Percentiles rank a stretch among this genome's conserved stretches.
These are phyloP conservation scores for Quadroppia sp. DNA, from an alignment of 2,888 invertebrate species.

Conservation along the genomic window DNA sequence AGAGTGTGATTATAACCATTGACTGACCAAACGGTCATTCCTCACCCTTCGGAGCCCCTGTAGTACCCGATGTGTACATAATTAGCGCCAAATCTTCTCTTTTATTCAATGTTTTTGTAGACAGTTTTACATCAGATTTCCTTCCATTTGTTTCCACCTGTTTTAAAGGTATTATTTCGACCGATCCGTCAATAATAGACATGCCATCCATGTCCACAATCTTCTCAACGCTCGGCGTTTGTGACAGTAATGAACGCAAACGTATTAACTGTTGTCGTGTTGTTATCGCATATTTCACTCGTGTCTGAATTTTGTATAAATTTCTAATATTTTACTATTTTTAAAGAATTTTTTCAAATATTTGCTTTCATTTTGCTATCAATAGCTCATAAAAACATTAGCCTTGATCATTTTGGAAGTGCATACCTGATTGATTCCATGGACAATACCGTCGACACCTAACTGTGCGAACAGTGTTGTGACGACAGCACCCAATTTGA, in stretches of 20 bases:
- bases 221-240: slow-evolving; percentile 51
- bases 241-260: slow-evolving; percentile 60
- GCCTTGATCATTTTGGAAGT: neutral
- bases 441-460: slow-evolving; percentile 76
- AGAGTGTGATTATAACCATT: no score
- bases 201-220: slow-evolving; percentile 72
- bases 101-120: neutral
- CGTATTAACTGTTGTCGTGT: slow-evolving; percentile 85
- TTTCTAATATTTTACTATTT: no score
- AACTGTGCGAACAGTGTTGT: slow-evolving; percentile 96
- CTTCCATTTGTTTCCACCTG: neutral
- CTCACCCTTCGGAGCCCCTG: slow-evolving; percentile 52
- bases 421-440: slow-evolving; percentile 66
- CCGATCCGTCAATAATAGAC: slow-evolving; percentile 80
- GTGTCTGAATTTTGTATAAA: no score
- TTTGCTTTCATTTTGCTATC: no score
- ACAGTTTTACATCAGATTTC: neutral
- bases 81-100: neutral
- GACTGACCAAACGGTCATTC: slow-evolving; percentile 47
- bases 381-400: no score
- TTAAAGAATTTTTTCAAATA: no score
- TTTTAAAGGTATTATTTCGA: neutral
- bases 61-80: slow-evolving; percentile 91
- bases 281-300: slow-evolving; percentile 89
- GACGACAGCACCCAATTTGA: slow-evolving; percentile 67